phyloP scores from a whole-genome alignment of 2,797 vertebrate species.

The Rhinogobio ventralis region DNA sequence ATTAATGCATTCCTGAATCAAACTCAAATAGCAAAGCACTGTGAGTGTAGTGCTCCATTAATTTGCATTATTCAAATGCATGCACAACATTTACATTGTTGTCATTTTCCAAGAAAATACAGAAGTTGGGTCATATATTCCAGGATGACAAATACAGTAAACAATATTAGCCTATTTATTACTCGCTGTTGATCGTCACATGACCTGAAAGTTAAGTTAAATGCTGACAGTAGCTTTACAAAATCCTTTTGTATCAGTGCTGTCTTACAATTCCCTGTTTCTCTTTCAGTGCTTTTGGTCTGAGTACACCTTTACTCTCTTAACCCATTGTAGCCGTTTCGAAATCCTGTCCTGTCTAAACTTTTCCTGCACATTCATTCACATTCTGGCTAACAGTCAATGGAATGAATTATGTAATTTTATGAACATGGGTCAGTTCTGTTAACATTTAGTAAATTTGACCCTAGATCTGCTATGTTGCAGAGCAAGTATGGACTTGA shows the following conservation, averaged over 20 bases:
- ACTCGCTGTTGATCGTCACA: background rate
- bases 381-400: background rate
- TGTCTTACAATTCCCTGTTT: background rate
- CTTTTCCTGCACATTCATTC: background rate
- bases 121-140: background rate
- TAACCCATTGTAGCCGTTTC: background rate
- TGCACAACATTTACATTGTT: conserved; percentile 21
- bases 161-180: background rate
- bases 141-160: background rate
- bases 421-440: background rate
- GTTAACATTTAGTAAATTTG: background rate
- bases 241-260: background rate
- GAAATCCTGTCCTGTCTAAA: background rate
- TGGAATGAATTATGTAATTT: background rate
- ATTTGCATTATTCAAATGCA: conserved; percentile 37
- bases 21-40: conserved; percentile 16
- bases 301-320: background rate
- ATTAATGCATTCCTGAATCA: conserved; percentile 31
- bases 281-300: conserved; percentile 14
- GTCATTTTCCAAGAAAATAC: conserved; percentile 30
- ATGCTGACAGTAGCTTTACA: background rate
- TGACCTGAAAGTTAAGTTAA: background rate
- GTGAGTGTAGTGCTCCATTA: conserved; percentile 8
- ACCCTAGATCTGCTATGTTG: background rate
- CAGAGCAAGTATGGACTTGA: background rate